Base-by-base conservation (phyloP, 2,888 invertebrate genomes). In the Sturmia bella region DNA sequence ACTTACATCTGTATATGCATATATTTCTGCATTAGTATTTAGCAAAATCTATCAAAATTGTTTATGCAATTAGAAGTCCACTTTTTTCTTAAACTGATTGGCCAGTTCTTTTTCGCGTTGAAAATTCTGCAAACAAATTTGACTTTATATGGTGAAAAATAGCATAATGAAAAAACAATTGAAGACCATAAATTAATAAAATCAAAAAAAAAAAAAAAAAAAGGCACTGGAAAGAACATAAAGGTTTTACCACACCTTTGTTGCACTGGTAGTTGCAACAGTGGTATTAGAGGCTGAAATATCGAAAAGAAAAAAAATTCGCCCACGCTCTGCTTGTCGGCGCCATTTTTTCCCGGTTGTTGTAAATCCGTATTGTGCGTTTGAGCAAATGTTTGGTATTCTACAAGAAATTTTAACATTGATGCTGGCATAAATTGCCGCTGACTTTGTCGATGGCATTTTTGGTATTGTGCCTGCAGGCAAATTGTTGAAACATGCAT, bases 181-280 rank as follows among this genome's bases (percentile, higher is more conserved):
- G 66, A 73, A 45, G 66, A 59, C 66, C 27, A 73, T 59, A 66
- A 73, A 76, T 69, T 76, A 69, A 54, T 64, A 43, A 6, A 54
- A 11, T n/a, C n/a, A 21, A 21, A 32, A 32, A 43, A 19, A 9
- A 17, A 37, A 45, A 56, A 63, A 37, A 45, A 24, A 9, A 61
- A 15, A 61, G 63, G 56, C 6, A 61, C 13, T 54, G 63, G 57
- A 57, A 72, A 72, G 37, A 66, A 66, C 54, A 17, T 73, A 45
- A 79, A 73, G 72, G 59, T 73, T 54, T 57, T 43, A 45, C 78
- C 78, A 79, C 78, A 79, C 78, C 78, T 73, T 72, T 73, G 66
- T 48, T 64, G 52, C 43, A 64, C 39, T 57, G 57, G 24, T 72
- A 52, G 21, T 41, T 12, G 24, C 12, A 9, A 70, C 63, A 70